Evolutionary conservation across 2,113 vertebrate species (phyloP), one percentile per base, ranked within the genome.

Genomic region (Camelus bactrianus): DNA sequence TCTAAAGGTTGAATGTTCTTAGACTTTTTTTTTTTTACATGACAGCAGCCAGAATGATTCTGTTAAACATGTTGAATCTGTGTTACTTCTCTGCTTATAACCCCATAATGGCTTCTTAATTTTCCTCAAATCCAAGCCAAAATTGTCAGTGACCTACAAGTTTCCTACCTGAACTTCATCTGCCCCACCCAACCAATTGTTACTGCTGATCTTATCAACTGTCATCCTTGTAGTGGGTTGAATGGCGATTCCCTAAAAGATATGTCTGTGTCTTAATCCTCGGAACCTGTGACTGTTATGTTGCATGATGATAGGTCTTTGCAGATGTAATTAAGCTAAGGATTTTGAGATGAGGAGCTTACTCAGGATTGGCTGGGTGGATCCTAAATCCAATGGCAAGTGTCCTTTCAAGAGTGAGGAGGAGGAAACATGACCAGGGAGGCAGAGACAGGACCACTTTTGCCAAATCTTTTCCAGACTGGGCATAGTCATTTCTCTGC

Each of bases 401-500:
- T 75, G n/a, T 60, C 42, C 13, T 52, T 67, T 0, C 20, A 87
- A 67, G 42, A 73, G 30, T 65, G 54, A n/a, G 28, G 24, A 54
- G 26, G 11, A 35, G 15, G 13, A 10, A 73, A 12, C 8, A 7
- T 35, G 54, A 15, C 54, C 24, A 26, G 8, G 16, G 30, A 69
- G 38, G 32, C 22, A 58, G 73, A 80, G 15, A 22, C 22, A 8
- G 16, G 46, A 75, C 58, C n/a, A 38, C 20, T 17, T 22, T 26
- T 20, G 24, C 70, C 50, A 56, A n/a, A 30, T 32, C 32, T 48
- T 84, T 20, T 26, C 56, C 75, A 48, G 35, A 69, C 5, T 4
- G 0, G 13, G 30, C 12, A 30, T 3, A 5, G 0, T n/a, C 1
- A 50, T 65, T 35, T 79, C 30, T 72, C 54, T 24, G 2, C 6